A percentile compares a stretch with the other conserved stretches of the same genome.
Evolutionary conservation across 2,888 invertebrate genomes (phyloP).

Genomic region (Eupithecia subfuscata): DNA sequence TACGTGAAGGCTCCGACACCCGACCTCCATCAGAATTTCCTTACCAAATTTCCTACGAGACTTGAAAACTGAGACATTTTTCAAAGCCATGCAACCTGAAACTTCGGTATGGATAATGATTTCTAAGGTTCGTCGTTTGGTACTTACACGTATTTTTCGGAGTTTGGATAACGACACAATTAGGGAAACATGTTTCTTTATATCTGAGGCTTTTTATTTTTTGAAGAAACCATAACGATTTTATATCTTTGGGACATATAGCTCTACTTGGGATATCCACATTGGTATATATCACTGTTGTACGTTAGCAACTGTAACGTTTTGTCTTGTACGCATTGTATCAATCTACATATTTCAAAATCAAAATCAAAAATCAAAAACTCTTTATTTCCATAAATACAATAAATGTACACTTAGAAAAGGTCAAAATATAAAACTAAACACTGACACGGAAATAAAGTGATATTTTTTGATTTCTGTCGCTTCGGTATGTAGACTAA

Average conservation of each 20-base stretch:
- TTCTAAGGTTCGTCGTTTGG: constrained; percentile 19
- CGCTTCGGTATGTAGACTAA: no score
- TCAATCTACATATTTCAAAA: background rate
- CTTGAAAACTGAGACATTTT: constrained; percentile 47
- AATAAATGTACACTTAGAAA: no score
- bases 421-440: no score
- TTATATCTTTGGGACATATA: background rate
- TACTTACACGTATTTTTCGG: background rate
- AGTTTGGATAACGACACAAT: constrained; percentile 3
- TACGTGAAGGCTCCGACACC: constrained; percentile 38
- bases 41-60: constrained; percentile 49
- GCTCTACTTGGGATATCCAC: background rate
- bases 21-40: constrained; percentile 48
- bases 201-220: background rate
- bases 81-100: constrained; percentile 41
- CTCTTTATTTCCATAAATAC: no score
- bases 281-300: background rate
- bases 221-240: background rate
- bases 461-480: no score
- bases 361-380: no score
- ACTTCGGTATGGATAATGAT: constrained; percentile 42
- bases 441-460: no score
- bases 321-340: background rate
- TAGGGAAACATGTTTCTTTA: background rate
- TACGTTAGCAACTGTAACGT: background rate